Conservation (phyloP, 2,113 vertebrate genomes). For the Gavialis gangeticus region DNA sequence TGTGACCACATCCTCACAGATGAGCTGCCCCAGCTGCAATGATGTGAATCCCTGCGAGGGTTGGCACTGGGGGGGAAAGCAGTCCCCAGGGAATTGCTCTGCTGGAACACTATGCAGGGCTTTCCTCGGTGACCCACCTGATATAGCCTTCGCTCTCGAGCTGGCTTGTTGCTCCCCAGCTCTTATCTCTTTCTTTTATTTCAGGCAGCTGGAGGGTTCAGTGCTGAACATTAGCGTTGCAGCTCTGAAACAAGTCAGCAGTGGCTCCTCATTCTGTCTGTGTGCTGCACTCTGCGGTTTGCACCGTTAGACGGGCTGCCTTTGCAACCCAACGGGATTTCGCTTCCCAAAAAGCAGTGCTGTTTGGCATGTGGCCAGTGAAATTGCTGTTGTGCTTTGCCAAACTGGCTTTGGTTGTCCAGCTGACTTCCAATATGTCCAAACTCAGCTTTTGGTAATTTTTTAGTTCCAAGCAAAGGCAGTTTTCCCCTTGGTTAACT, state of each 20-base stretch:
- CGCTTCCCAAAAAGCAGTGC: rapidly evolving
- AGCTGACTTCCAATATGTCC: background rate
- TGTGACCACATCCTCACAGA: too few species aligned
- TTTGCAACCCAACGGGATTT: background rate
- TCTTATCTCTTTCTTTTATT: too few species aligned
- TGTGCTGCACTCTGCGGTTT: background rate
- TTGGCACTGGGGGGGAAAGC: too few species aligned
- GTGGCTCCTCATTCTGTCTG: background rate
- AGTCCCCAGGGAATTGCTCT: too few species aligned
- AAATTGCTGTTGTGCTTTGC: background rate
- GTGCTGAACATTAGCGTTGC: background rate
- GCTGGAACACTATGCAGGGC: too few species aligned
- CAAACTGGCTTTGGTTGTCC: background rate
- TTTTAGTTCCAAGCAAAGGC: background rate
- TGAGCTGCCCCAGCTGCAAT: background rate
- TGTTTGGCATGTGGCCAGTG: background rate
- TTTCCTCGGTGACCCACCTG: too few species aligned
- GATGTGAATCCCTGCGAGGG: too few species aligned
- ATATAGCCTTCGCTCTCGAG: too few species aligned
- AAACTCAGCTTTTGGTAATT: background rate
- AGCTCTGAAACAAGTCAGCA: background rate
- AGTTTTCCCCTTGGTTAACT: background rate
- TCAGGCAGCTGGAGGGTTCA: background rate
- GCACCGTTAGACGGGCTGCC: background rate
- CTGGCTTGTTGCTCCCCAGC: too few species aligned